Evolutionary conservation across 2,888 invertebrate species (phyloP), one percentile per base, ranked within the genome.

Genomic region (Abrostola tripartita): DNA sequence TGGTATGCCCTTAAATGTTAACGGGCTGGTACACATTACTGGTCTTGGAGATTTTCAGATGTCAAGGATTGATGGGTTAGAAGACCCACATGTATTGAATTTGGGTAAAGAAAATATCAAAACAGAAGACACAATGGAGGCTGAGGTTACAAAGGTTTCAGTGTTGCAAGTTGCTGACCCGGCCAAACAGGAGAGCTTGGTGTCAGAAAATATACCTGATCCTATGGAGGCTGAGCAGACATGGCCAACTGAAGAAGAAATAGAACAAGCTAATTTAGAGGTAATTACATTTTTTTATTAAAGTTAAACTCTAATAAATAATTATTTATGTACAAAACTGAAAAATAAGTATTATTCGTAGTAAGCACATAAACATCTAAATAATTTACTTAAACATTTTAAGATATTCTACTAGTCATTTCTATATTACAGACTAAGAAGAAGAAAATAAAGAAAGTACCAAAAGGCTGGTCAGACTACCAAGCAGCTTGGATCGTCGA

Each of bases 141-240:
- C 89, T 59, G 91, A 91, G 55, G 84, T 86, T 8, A 87, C 78
- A 12, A 90, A 86, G 65, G 86, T 93, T 5, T 92, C 92, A 77
- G 86, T 96, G 12, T 83, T 97, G 55, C 95, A 95, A 84, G 88
- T 88, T 41, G 96, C 96, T 24, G 96, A 97, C 90, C 95, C 96
- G 0, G 81, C 83, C 0, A 96, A 96, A 83, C 98, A 97, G 91
- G 97, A 97, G 83, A 96, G 96, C 58, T 93, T 99, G 44, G 95
- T 96, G 64, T 95, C 96, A 37, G 99, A 98, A 93, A 97, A 98
- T 90, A 92, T 96, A 58, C 97, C 97, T 0, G 98, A 99, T 93
- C 97, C 97, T 6, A 97, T 99, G 98, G 98, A 98, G 86, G 98
- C 97, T 0, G 99, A 99, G 88, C 99, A 99, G 91, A 99, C 99